Evolutionary conservation across 2,797 vertebrate species (phyloP).

Genomic region (Sphaeramia orbicularis): DNA sequence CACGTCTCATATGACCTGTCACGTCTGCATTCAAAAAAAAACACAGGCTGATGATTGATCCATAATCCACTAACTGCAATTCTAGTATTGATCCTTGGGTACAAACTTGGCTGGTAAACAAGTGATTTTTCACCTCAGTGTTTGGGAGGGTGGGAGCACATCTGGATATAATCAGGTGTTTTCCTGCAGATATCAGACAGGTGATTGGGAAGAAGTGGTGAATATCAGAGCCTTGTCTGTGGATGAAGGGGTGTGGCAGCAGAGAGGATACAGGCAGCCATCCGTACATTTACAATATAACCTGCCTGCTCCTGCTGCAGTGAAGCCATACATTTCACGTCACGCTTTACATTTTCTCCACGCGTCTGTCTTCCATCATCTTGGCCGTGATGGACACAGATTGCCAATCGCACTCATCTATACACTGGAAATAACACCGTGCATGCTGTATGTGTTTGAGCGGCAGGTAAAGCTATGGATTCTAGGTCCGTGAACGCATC

Average conservation of each 20-base stretch:
- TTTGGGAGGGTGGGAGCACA: not conserved
- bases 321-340: conserved; percentile 9
- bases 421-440: not conserved
- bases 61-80: conserved; percentile 4
- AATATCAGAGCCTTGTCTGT: conserved; percentile 13
- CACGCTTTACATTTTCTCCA: not conserved
- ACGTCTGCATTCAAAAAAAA: conserved; percentile 48
- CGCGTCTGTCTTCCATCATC: conserved; percentile 1
- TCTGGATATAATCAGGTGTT: not conserved
- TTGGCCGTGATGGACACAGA: not conserved
- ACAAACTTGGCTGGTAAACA: conserved; percentile 34
- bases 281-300: conserved; percentile 16
- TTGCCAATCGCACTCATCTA: conserved; percentile 1
- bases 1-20: conserved; percentile 56
- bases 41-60: conserved; percentile 32
- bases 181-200: conserved; percentile 17
- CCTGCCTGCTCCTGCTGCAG: conserved; percentile 8
- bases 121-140: conserved; percentile 1
- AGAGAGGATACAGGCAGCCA: conserved; percentile 19
- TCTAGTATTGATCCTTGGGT: conserved; percentile 24
- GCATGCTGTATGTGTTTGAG: not conserved
- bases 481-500: not conserved
- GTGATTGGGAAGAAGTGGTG: conserved; percentile 5
- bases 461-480: not conserved
- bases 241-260: conserved; percentile 77